Evolutionary conservation across 2,113 vertebrate genomes (phyloP), one percentile per base, ranked within the genome.

Genomic region (Megaptera novaeangliae): DNA sequence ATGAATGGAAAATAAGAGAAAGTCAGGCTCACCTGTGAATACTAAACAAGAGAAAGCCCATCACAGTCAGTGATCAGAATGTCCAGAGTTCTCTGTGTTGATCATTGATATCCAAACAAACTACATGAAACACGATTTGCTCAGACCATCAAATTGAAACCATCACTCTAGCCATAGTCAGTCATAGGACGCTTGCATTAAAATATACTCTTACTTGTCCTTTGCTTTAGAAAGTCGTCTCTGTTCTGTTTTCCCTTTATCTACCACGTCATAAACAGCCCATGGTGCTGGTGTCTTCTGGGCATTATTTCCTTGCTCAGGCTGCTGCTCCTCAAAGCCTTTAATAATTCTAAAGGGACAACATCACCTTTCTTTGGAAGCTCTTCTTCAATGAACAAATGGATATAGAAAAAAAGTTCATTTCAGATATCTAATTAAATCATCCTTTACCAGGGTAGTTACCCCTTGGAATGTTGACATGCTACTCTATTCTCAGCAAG

Each of bases 371-470:
- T 61, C n/a, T 39, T 55, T 52, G 41, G 55, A 97, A 57, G 57
- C 71, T 68, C 4, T 6, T 97, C 44, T 64, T 23, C 7, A 44
- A 64, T 68, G 77, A 39, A 95, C 36, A 84, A 88, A 55, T 83
- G 44, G 55, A 12, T 89, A 18, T 34, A 12, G 36, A 63, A 74
- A 34, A 44, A 8, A 78, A 63, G 49, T 81, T 72, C 12, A 78
- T 80, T 94, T 96, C 77, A 63, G 8, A 59, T 69, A 64, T 64
- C 66, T 88, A 94, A 75, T 96, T 93, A 91, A 83, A 25, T 94
- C 59, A 68, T 36, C 3, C 2, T 75, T 44, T 93, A 75, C 9
- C 68, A 91, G 57, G 31, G 8, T 72, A 46, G 44, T 93, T 87
- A 68, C 11, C 44, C 59, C 46, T 29, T 95, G 68, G 7, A 88